phyloP scores from a whole-genome alignment of 2,113 vertebrate genomes.

The Erpornis zantholeuca region DNA sequence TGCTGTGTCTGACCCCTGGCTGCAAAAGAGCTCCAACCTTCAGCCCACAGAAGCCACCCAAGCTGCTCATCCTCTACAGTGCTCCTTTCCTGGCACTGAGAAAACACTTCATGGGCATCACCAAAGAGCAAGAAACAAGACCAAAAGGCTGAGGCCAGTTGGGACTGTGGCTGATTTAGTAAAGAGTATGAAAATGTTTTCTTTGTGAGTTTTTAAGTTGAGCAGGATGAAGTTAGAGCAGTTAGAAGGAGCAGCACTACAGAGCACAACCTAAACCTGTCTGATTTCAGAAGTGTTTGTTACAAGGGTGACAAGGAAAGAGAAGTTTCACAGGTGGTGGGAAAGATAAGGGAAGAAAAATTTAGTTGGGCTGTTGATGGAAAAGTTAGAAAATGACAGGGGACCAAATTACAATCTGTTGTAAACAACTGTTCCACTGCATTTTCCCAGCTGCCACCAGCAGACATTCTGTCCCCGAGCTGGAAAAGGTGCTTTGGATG shows the following conservation, averaged over 20 bases:
- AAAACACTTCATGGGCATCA: not conserved
- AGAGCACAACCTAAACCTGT: not conserved
- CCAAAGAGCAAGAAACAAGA: not conserved
- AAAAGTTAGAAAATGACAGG: not conserved
- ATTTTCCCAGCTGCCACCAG: not conserved
- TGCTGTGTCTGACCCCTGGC: not conserved
- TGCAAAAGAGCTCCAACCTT: not conserved
- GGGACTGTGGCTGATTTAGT: not conserved
- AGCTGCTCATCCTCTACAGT: not conserved
- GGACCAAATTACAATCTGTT: not conserved
- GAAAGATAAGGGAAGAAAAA: not conserved
- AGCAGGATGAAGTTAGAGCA: not conserved
- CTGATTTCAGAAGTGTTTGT: not conserved
- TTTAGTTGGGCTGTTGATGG: not conserved
- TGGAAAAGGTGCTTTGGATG: not conserved
- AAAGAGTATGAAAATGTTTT: not conserved
- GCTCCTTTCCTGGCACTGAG: rapidly evolving
- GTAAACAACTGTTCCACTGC: not conserved
- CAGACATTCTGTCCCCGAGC: not conserved
- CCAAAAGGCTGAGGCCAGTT: not conserved
- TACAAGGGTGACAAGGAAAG: not conserved
- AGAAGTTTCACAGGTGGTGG: not conserved
- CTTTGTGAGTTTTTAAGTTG: not conserved
- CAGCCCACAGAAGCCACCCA: not conserved
- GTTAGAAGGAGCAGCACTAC: not conserved